A percentile compares a stretch with the other conserved stretches of the same genome.
Evolutionary conservation across 92 coral and sea anemone species (phyloP).

Genomic region (Metridium senile): DNA sequence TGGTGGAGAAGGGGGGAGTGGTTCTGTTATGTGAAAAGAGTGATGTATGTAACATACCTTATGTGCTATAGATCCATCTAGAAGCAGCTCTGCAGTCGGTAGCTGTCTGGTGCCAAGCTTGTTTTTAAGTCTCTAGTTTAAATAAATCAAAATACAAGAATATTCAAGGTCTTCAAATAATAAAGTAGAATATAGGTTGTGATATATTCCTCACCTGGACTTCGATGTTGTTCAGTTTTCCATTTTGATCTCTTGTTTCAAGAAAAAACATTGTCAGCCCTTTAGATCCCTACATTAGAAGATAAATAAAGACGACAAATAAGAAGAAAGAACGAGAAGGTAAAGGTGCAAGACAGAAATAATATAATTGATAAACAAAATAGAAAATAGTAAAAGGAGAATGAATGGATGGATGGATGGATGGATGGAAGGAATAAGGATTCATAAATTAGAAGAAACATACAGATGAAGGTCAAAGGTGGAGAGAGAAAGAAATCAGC

Average conservation of each 20-base stretch:
- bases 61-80: slow-evolving; percentile 82
- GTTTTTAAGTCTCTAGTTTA: slow-evolving; percentile 73
- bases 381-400: no score
- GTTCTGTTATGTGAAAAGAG: no score
- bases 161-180: no score
- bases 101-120: slow-evolving; percentile 92
- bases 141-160: background rate
- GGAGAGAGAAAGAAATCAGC: background rate
- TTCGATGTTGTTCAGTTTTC: slow-evolving; percentile 78
- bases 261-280: slow-evolving; percentile 90
- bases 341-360: background rate
- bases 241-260: slow-evolving; percentile 68
- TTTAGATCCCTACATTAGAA: slow-evolving; percentile 71
- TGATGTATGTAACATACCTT: slow-evolving; percentile 72
- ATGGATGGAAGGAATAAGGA: background rate
- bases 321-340: background rate
- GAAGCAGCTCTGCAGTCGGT: slow-evolving; percentile 89
- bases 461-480: background rate
- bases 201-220: slow-evolving; percentile 54
- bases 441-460: background rate
- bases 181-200: no score
- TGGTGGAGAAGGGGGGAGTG: no score
- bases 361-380: no score
- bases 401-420: background rate
- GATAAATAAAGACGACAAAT: background rate